These are phyloP conservation scores for Ceyx margarethae DNA, from an alignment of 2,113 vertebrate genomes.

Conservation along the genomic window DNA sequence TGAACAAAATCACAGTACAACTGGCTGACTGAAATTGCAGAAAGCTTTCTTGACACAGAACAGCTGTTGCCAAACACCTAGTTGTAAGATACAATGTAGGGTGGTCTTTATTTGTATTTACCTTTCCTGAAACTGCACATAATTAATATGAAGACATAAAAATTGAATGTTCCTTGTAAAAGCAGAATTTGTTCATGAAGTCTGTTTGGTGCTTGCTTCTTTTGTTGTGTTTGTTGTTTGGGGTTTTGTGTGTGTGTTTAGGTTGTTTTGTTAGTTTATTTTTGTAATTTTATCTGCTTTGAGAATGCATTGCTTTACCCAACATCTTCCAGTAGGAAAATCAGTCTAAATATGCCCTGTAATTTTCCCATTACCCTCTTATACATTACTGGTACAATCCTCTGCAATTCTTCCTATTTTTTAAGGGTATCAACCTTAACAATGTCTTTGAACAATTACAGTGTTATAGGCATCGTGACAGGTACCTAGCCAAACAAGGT, in stretches of 20 bases:
- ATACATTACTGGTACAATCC: neutral
- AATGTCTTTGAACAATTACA: neutral
- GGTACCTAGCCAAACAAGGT: neutral
- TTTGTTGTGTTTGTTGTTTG: too few relatives aligned
- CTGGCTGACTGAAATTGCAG: neutral
- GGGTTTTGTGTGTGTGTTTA: too few relatives aligned
- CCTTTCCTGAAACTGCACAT: neutral
- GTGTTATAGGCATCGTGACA: neutral
- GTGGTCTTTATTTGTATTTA: neutral
- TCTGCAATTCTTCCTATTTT: neutral
- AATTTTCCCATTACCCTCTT: neutral
- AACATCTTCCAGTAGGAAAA: neutral
- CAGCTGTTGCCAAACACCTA: neutral
- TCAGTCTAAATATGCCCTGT: neutral
- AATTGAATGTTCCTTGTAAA: neutral
- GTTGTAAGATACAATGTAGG: neutral
- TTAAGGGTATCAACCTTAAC: neutral
- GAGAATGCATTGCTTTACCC: neutral
- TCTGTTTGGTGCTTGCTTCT: too few relatives aligned
- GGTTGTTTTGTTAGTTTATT: neutral
- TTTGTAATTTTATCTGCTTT: neutral
- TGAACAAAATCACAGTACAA: neutral
- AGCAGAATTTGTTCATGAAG: neutral
- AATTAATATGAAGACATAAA: neutral
- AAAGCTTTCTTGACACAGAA: neutral